Base-by-base conservation (phyloP, 2,113 vertebrate species). In the Protobothrops flavoviridis region DNA sequence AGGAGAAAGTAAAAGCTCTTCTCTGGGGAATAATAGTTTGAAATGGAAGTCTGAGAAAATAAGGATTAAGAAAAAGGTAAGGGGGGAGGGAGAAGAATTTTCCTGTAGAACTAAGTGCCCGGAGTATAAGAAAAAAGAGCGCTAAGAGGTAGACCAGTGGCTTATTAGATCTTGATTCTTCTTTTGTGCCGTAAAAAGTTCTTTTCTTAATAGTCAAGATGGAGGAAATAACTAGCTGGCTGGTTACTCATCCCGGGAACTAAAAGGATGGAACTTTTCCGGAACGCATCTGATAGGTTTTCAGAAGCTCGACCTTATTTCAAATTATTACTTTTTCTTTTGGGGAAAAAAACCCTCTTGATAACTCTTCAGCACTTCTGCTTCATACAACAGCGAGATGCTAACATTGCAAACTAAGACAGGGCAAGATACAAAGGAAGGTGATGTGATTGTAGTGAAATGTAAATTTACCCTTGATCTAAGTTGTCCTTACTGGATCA, bases 1-100 rank as follows among this genome's bases (percentile, higher is more conserved):
- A 93, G 45, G 52, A 94, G 59, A 93, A 92, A 94, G 88, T 95
- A 86, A 95, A 96, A 94, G 94, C 64, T 90, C 91, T 92, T 89
- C 93, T 96, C 94, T 55, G 92, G 95, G 95, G 94, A 94, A 56
- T 24, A 39, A 61, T 3, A 17, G 90, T 50, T 93, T 61, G 92
- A 87, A 91, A 57, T 48, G 39, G 91, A 94, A 94, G 55, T 89
- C 59, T 94, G 24, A 20, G 89, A 92, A 21, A 87, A 43, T 0
- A 24, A 0, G 9, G 5, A 59, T 0, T 52, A 33, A 39, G 24
- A 29, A 92, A 94, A 81, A 15, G 61, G 24, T 17, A 81, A 29
- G 4, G 26, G 4, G 13, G 15, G 33, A n/a, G n/a, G 1, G 93
- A 88, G 1, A 94, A 81, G 74, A 20, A 0, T 87, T 97, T 93